Evolutionary conservation across 92 coral and sea anemone species (phyloP), one percentile per base, ranked within the genome.

Genomic region (Ricordea florida): DNA sequence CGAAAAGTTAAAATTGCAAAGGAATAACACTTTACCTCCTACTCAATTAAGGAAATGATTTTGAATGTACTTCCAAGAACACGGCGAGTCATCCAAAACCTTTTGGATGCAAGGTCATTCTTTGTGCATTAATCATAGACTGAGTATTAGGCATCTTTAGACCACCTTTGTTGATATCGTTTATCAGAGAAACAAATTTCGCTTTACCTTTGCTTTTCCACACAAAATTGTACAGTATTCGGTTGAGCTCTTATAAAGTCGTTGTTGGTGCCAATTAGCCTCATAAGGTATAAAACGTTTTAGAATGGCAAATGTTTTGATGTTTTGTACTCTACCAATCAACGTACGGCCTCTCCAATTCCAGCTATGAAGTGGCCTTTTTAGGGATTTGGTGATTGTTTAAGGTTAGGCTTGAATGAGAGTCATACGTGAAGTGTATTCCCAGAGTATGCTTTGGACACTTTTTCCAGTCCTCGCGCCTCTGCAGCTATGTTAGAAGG

Each of bases 301-400:
- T n/a, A 30, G 13, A 20, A 49, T 49, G 10, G 27, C 24, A 49
- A 49, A 49, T 2, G 57, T 16, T 49, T 49, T 49, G 27, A 49
- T 49, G 21, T 20, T 20, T 14, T 15, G 57, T 16, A 49, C 25
- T 47, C 21, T 47, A 46, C 53, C 53, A 10, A n/a, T 10, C 18
- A 17, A 46, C 53, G 53, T n/a, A 10, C 17, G 53, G 53, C 5
- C 18, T 46, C 53, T 46, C 53, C 53, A 46, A 17, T 17, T 46
- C 25, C 53, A 46, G n/a, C 53, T 46, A 3, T 46, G 53, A 46
- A n/a, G 53, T 10, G 22, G 7, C 53, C 8, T 10, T 3, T 43
- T 43, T 4, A 43, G 8, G 49, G 49, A 72, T 28, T 50, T 57
- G 37, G 66, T 55, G 21, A 65, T 55, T 66, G 48, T 74, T 6